A percentile compares a stretch with the other conserved stretches of the same genome.
These are phyloP conservation scores for Hydrochoerus hydrochaeris DNA, from an alignment of 2,113 vertebrate species.

Conservation along the genomic window DNA sequence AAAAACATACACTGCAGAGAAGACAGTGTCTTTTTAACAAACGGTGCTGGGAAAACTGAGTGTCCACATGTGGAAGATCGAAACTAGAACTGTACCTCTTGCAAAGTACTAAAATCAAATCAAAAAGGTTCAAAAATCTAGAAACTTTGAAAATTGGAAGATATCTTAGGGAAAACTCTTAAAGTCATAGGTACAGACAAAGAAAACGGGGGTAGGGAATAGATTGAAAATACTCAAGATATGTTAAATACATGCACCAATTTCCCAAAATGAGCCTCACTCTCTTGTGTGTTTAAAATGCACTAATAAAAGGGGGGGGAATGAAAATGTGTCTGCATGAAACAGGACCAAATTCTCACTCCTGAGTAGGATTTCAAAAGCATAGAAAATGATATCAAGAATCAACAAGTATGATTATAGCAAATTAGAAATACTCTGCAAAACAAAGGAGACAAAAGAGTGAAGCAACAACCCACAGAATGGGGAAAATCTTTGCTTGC, in stretches of 20 bases:
- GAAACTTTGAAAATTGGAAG: neutral
- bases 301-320: neutral
- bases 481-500: neutral
- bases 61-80: neutral
- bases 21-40: neutral
- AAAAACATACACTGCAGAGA: neutral
- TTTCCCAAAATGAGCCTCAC: neutral
- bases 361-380: neutral
- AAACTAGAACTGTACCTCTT: neutral
- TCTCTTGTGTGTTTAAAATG: neutral
- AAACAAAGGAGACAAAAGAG: neutral
- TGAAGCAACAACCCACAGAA: neutral
- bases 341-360: neutral
- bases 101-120: neutral
- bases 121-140: neutral
- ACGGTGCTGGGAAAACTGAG: neutral
- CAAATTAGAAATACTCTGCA: neutral
- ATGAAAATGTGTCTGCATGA: neutral
- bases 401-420: neutral
- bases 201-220: neutral
- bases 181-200: neutral
- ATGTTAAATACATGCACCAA: neutral
- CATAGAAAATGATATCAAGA: neutral
- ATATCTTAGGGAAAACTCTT: neutral
- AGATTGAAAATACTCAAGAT: neutral